phyloP scores from a whole-genome alignment of 35 echinoderm and acorn worm species.

The Amphiura filiformis region DNA sequence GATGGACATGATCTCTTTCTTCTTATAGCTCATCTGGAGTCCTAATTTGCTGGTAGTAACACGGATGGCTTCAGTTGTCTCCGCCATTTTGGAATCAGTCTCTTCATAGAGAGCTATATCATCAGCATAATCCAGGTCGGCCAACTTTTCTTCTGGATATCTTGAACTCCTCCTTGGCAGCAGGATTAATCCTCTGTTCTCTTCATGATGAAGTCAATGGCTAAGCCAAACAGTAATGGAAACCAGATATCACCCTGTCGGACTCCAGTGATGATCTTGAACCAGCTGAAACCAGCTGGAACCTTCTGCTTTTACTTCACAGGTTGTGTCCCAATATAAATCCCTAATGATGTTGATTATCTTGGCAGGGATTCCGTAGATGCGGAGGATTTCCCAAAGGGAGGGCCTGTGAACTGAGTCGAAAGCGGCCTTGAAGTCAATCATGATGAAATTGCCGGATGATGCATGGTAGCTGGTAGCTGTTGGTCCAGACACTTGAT shows the following conservation, averaged over 20 bases:
- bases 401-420: slow-evolving; percentile 10
- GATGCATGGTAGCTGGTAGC: not conserved
- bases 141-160: not conserved
- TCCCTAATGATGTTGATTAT: not conserved
- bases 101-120: not conserved
- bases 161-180: not conserved
- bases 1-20: not conserved
- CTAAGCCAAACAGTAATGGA: not conserved
- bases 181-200: not conserved
- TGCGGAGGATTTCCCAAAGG: not conserved
- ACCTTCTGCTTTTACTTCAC: not conserved
- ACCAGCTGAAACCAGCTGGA: slow-evolving; percentile 9
- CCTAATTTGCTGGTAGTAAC: not conserved
- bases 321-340: not conserved
- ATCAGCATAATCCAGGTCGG: slow-evolving; percentile 12
- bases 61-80: slow-evolving; percentile 19
- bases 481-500: not conserved
- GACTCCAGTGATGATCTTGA: not conserved
- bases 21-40: not conserved
- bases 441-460: not conserved
- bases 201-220: slow-evolving; percentile 1
- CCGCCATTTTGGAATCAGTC: not conserved
- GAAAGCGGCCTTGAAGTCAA: slow-evolving; percentile 26
- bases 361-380: not conserved
- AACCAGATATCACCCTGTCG: slow-evolving; percentile 2